Evolutionary conservation across 2,797 vertebrate species (phyloP), one percentile per base, ranked within the genome.

Genomic region (Oreochromis mossambicus): DNA sequence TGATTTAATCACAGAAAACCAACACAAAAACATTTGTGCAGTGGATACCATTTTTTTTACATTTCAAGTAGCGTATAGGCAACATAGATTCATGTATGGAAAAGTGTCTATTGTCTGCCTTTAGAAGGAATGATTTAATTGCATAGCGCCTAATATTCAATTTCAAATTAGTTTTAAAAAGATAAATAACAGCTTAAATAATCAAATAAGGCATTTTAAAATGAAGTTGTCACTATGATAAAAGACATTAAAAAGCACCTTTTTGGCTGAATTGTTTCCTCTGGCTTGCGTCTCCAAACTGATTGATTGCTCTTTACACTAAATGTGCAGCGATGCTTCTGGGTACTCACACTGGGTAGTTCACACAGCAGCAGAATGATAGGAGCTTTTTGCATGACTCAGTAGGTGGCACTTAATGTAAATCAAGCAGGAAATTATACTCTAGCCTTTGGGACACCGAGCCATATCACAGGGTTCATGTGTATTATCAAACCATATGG

Each of bases 81-180:
- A 32, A 58, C 15, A 58, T 58, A 58, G 8, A 32, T 58, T 4
- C 0, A 17, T 0, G 5, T 58, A 58, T 58, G 1, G 55, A 58
- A 29, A 32, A 58, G 5, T 58, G 14, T 58, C 26, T 9, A 0
- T 58, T 56, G 0, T 56, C 54, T 56, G 55, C 26, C 55, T 29
- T 3, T 56, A 56, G 54, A 29, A 58, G 26, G 55, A 58, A 58
- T 32, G 26, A 17, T 1, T 32, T 58, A 17, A 58, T 17, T 58
- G 0, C 55, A 32, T 58, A 34, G 8, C 5, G 1, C 56, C 8
- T 10, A 34, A 19, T 34, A 58, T 58, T 58, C 15, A 34, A 58
- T 0, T 58, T 58, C 4, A 19, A 58, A 58, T 58, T 58, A 2
- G 8, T 58, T 58, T 58, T 34, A 1, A 34, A 58, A 34, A 19